Base-by-base conservation (phyloP, 2,797 vertebrate genomes). In the Hybognathus amarus region DNA sequence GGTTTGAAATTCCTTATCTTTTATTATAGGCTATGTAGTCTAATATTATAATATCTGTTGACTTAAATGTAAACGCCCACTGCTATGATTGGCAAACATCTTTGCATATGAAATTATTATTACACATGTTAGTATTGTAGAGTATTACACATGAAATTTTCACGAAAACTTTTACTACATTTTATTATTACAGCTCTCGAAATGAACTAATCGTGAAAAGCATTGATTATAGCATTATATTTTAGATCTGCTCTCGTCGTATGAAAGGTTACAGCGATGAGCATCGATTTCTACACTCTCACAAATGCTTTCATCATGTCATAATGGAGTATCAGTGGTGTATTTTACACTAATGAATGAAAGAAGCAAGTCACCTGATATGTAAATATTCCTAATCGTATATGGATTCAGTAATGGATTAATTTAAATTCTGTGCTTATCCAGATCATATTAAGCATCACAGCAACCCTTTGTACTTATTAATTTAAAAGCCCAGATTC, bases 301-400 rank as follows among this genome's bases (percentile, higher is more conserved):
- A 22, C 2, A 20, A 54, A 54, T 54, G 20, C 20, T 24, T 24
- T 24, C 56, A 24, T 59, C n/a, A 59, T 52, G 18, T 20, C 50
- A 52, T 52, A 18, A 52, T 52, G 50, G 50, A 20, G 17, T 50
- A 18, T 50, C 17, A 50, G 47, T 18, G 47, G 47, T 50, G 50
- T 52, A 52, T 52, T 52, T 52, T 22, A 36, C 42, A 42, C 4
- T 70, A 33, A 22, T 36, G 80, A 50, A 9, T 20, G 40, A 56
- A 30, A 69, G 22, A 84, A 67, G 64, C 61, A 77, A 8, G 24
- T 22, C 40, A 64, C 24, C 24, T 38, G 18, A 63, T n/a, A 63
- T 33, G 54, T 47, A 61, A 50, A 50, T 36, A n/a, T 70, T 63
- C 6, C 36, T 18, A 47, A 63, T 47, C 1, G 24, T 52, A 11